These are phyloP conservation scores for Varanus komodoensis DNA, from an alignment of 2,113 vertebrate genomes.

Conservation along the genomic window DNA sequence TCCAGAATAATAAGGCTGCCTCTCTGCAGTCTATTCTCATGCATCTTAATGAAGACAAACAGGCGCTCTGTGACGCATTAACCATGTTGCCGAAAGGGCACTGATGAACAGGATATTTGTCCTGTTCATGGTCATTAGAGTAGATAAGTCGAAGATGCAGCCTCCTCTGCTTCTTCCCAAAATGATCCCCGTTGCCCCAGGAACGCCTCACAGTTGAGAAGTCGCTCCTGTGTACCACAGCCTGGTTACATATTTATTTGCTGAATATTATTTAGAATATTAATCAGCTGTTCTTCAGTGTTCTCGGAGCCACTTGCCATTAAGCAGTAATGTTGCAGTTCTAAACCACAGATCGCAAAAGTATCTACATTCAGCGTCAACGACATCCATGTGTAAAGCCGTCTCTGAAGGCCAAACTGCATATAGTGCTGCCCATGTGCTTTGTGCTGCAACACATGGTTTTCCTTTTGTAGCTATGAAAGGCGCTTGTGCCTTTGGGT, in stretches of 20 bases:
- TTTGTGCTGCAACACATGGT: too few relatives aligned
- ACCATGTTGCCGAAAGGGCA: neutral
- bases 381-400: neutral
- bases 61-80: neutral
- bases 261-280: neutral
- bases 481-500: too few relatives aligned
- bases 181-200: neutral
- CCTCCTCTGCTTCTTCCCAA: neutral
- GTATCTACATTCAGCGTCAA: neutral
- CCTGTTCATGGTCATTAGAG: neutral
- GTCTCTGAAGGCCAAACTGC: too few relatives aligned
- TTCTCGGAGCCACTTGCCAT: neutral
- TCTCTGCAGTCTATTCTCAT: neutral
- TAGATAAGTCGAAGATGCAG: too few relatives aligned
- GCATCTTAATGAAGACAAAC: slow-evolving; percentile 20
- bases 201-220: neutral
- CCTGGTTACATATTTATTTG: neutral
- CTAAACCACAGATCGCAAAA: too few relatives aligned
- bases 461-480: too few relatives aligned
- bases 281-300: neutral
- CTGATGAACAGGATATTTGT: neutral
- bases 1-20: neutral
- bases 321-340: too few relatives aligned
- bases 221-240: neutral
- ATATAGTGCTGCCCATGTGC: too few relatives aligned